Percentiles rank a stretch among this genome's conserved stretches.
These are phyloP conservation scores for Enteromius treurensis DNA, from an alignment of 2,797 vertebrate genomes.

Conservation along the genomic window DNA sequence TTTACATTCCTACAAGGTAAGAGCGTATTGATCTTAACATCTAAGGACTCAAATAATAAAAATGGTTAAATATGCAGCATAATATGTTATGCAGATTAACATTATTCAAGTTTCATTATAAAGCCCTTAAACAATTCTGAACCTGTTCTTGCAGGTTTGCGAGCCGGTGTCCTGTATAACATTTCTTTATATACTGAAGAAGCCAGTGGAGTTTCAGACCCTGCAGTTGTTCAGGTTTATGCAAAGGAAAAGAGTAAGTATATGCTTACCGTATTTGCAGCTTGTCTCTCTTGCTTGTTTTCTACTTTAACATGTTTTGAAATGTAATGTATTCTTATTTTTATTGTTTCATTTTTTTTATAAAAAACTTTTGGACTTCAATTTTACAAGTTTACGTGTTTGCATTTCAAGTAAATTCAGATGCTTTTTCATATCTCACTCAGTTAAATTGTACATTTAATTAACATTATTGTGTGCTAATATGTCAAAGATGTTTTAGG, in stretches of 20 bases:
- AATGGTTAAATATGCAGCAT: not conserved
- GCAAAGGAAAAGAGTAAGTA: constrained; percentile 76
- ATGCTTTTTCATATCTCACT: not conserved
- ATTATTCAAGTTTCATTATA: not conserved
- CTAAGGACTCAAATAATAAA: not conserved
- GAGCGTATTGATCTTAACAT: not conserved
- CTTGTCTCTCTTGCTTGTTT: not conserved
- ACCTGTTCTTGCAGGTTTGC: constrained; percentile 69
- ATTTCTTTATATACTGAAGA: constrained; percentile 79
- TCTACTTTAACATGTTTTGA: not conserved
- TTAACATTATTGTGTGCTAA: not conserved
- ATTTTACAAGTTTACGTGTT: not conserved
- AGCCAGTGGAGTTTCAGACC: constrained; percentile 69
- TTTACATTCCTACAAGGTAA: constrained; percentile 74
- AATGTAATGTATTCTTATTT: not conserved
- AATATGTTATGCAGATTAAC: not conserved
- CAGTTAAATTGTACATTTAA: not conserved
- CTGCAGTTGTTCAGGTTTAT: constrained; percentile 69
- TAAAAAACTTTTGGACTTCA: not conserved
- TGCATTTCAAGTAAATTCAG: not conserved
- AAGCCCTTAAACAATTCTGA: not conserved
- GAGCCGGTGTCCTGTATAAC: constrained; percentile 66
- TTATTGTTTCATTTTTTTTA: not conserved
- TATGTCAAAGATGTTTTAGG: not conserved
- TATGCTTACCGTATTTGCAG: not conserved